Evolutionary conservation across 2,797 vertebrate genomes (phyloP).

Genomic region (Chloroceryle inda): DNA sequence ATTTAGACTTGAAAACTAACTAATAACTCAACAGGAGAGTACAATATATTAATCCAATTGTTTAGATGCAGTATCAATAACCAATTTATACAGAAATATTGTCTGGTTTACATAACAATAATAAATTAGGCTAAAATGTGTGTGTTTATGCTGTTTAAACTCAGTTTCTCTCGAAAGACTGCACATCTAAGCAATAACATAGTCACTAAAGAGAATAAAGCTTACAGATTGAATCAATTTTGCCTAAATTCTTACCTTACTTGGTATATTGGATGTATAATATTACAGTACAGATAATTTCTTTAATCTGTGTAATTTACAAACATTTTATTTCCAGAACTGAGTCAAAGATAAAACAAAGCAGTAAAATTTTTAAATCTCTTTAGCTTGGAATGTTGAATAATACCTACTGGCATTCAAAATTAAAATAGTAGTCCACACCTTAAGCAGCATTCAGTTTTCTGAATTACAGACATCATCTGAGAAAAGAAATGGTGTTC

Average conservation of each 20-base stretch:
- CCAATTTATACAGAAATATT: not conserved
- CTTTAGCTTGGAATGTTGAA: not conserved
- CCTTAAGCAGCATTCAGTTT: not conserved
- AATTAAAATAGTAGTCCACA: not conserved
- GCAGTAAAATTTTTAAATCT: not conserved
- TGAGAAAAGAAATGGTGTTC: not conserved
- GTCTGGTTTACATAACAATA: not conserved
- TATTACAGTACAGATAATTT: not conserved
- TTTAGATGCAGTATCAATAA: not conserved
- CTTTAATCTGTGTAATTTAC: not conserved
- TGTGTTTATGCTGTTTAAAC: not conserved
- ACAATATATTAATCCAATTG: not conserved
- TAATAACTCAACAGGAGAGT: not conserved
- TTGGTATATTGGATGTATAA: rapidly evolving
- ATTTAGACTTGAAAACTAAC: not conserved
- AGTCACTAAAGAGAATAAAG: not conserved
- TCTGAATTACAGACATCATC: not conserved
- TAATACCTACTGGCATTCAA: not conserved
- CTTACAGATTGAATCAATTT: not conserved
- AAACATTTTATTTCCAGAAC: not conserved
- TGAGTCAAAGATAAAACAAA: not conserved
- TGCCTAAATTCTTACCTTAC: not conserved
- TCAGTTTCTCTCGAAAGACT: not conserved
- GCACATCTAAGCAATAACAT: not conserved
- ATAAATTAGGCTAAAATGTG: not conserved